A percentile compares a stretch with the other conserved stretches of the same genome.
Conservation (phyloP, 2,888 invertebrate species). For the Thysanoteuthis rhombus region DNA sequence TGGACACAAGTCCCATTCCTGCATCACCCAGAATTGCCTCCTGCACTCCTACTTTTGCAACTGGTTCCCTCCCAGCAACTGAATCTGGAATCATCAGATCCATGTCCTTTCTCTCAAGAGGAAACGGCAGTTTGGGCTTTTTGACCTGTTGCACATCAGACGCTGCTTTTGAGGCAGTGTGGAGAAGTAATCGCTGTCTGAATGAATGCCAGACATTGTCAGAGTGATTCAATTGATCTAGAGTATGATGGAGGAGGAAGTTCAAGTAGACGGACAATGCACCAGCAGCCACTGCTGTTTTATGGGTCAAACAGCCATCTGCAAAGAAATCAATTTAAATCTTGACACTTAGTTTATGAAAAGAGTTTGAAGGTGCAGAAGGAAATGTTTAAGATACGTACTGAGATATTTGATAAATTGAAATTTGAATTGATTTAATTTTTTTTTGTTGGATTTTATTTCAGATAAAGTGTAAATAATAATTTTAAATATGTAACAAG, state of each 20-base stretch:
- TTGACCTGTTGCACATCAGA: constrained; percentile 27
- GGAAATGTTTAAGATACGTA: no score
- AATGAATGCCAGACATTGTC: constrained; percentile 33
- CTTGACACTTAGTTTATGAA: background rate
- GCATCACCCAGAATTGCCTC: constrained; percentile 33
- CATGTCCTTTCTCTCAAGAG: background rate
- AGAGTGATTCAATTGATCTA: constrained; percentile 35
- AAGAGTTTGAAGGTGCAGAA: no score
- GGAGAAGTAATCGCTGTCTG: constrained; percentile 31
- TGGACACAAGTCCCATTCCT: constrained; percentile 35
- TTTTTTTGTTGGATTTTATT: no score
- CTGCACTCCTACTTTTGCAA: background rate
- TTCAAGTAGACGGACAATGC: constrained; percentile 61
- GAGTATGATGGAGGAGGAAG: constrained; percentile 54
- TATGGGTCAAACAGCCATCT: constrained; percentile 65
- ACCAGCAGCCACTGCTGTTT: constrained; percentile 64
- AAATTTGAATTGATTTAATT: no score
- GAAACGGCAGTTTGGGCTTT: background rate
- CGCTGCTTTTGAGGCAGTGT: background rate
- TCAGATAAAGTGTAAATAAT: no score
- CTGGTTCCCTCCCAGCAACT: background rate
- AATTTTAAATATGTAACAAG: no score
- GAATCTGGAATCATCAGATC: background rate
- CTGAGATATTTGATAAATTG: no score
- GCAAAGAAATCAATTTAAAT: constrained; percentile 35